These are phyloP conservation scores for Zapornia atra DNA, from an alignment of 2,113 vertebrate species.

Conservation along the genomic window DNA sequence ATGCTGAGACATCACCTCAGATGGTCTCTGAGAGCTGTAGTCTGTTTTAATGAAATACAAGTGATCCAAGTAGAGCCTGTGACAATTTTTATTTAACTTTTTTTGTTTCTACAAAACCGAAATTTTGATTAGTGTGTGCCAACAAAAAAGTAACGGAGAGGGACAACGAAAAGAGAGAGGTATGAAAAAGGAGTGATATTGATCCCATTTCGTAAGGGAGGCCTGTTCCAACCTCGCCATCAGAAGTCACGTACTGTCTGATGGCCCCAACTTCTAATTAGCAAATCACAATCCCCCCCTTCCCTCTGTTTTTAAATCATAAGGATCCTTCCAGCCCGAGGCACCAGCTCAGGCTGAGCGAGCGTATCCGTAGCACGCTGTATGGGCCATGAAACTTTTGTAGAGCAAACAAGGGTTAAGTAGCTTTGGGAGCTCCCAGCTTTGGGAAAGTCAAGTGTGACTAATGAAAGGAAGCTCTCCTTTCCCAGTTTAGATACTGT, in stretches of 20 bases:
- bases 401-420: neutral
- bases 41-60: conserved; percentile 48
- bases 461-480: neutral
- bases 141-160: conserved; percentile 74
- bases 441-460: neutral
- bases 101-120: conserved; percentile 57
- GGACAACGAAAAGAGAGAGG: conserved; percentile 46
- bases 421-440: neutral
- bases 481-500: conserved; percentile 53
- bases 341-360: neutral
- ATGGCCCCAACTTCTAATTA: neutral
- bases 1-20: conserved; percentile 11
- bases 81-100: conserved; percentile 49
- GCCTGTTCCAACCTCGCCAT: conserved; percentile 26
- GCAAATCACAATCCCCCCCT: neutral
- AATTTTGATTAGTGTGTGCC: conserved; percentile 64
- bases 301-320: neutral
- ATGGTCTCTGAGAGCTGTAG: conserved; percentile 53
- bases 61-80: conserved; percentile 6
- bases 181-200: conserved; percentile 43
- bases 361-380: conserved; percentile 63
- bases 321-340: conserved; percentile 17
- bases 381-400: neutral
- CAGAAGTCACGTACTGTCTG: neutral
- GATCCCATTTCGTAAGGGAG: conserved; percentile 43